Evolutionary conservation across 2,113 vertebrate species (phyloP).

Genomic region (Cyanoramphus novaezelandiae): DNA sequence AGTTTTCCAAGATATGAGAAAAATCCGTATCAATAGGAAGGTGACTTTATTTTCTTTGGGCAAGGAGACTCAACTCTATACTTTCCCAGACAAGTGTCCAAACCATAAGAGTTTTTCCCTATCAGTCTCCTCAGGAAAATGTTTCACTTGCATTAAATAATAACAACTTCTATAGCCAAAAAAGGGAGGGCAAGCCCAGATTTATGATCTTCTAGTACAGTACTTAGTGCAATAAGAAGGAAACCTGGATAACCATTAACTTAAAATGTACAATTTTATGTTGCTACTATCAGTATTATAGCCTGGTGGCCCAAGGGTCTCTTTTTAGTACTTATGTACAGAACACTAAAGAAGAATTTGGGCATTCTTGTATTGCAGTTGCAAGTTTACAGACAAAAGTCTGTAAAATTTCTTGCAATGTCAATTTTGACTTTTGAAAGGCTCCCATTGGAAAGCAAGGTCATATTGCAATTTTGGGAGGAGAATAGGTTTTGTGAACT

Average conservation of each 20-base stretch:
- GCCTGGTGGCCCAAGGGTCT: not conserved
- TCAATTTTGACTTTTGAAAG: constrained; percentile 67
- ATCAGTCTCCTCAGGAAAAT: not conserved
- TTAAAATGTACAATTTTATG: not conserved
- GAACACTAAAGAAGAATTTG: not conserved
- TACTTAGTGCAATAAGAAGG: not conserved
- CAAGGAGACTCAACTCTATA: not conserved
- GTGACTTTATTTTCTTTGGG: not conserved
- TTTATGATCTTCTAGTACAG: not conserved
- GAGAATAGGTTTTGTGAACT: constrained; percentile 69
- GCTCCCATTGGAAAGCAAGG: constrained; percentile 52
- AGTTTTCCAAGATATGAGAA: not conserved
- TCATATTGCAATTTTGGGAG: constrained; percentile 66
- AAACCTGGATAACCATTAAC: not conserved
- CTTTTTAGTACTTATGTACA: not conserved
- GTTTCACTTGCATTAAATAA: not conserved
- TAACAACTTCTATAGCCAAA: not conserved
- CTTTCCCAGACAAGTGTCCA: not conserved
- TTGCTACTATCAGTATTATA: not conserved
- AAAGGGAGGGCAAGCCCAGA: not conserved
- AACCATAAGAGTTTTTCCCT: not conserved
- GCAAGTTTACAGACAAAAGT: constrained; percentile 28
- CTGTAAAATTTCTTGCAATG: constrained; percentile 24
- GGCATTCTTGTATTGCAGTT: not conserved
- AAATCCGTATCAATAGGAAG: not conserved